These are phyloP conservation scores for Chloebia gouldiae DNA, from an alignment of 2,113 vertebrate species.

Conservation along the genomic window DNA sequence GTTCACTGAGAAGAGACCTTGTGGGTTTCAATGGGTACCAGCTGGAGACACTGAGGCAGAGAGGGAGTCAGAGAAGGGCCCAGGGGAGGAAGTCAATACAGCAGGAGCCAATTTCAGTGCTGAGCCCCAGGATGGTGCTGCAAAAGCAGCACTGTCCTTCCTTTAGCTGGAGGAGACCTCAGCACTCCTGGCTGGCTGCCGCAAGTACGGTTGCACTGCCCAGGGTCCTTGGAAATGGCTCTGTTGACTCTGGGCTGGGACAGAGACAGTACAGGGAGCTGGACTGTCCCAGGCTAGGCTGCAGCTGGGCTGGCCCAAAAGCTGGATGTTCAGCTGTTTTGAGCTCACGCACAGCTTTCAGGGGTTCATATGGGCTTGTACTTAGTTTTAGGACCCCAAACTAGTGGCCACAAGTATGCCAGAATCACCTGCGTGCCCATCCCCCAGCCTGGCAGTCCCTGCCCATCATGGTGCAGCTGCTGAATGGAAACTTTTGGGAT, in stretches of 20 bases:
- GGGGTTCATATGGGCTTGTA: neutral
- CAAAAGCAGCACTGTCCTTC: neutral
- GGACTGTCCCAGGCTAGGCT: neutral
- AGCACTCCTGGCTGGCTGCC: neutral
- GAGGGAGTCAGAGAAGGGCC: fast-evolving
- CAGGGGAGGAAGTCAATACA: fast-evolving
- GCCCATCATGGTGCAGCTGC: neutral
- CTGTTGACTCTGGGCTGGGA: fast-evolving
- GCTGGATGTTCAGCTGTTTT: neutral
- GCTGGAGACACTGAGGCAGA: neutral
- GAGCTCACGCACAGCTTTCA: neutral
- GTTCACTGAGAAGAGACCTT: neutral
- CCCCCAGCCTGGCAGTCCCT: neutral
- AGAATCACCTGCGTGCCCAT: neutral
- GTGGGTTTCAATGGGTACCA: neutral
- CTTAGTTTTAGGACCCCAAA: neutral
- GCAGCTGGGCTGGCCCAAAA: neutral
- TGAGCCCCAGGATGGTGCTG: fast-evolving
- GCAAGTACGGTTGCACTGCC: fast-evolving
- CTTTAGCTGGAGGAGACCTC: neutral
- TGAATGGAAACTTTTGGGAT: neutral
- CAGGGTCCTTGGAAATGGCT: neutral
- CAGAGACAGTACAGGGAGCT: neutral
- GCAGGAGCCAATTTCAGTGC: fast-evolving
- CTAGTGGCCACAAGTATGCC: neutral